Evolutionary conservation across 2,888 invertebrate genomes (phyloP), one percentile per base, ranked within the genome.

Genomic region (Formica aserva): DNA sequence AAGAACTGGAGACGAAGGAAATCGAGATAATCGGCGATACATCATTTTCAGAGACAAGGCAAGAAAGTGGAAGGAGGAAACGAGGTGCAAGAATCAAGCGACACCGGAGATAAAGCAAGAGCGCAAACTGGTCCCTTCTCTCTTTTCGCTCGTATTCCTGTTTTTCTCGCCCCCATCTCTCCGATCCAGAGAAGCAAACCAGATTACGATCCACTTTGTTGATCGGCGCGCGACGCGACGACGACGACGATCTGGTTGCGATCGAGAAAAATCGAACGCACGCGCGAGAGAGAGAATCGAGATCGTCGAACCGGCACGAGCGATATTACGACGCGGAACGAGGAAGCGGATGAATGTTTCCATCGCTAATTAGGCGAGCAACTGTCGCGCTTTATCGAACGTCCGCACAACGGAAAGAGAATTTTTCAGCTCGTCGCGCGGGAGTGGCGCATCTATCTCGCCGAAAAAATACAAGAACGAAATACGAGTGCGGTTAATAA

Each of bases 141-240:
- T 52, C 48, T 48, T 18, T 52, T 69, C 66, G 11, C 55, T 74
- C 81, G 65, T 60, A 41, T 45, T 78, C 71, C 78, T 71, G 83
- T 78, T 86, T 78, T 82, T 87, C 76, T 74, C 62, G 45, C 55
- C 69, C 35, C 69, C 72, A 26, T 71, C 77, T 72, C 86, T 29
- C 45, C 77, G 41, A 84, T 89, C 86, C 82, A 83, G 71, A 83
- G 71, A 32, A 38, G 67, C 55, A 85, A 88, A 83, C 85, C 85
- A 88, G 89, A 88, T 89, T 83, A 66, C 87, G 85, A 89, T 85
- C 87, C 88, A 85, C 87, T 89, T 88, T 85, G 82, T 71, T 15
- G 78, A 78, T 78, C 78, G 57, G 60, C 74, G 41, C 60, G 41
- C 77, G 62, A 55, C 69, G 48, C 63, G 41, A 69, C 41, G 83